phyloP scores from a whole-genome alignment of 2,113 vertebrate species.

The Agapornis roseicollis region DNA sequence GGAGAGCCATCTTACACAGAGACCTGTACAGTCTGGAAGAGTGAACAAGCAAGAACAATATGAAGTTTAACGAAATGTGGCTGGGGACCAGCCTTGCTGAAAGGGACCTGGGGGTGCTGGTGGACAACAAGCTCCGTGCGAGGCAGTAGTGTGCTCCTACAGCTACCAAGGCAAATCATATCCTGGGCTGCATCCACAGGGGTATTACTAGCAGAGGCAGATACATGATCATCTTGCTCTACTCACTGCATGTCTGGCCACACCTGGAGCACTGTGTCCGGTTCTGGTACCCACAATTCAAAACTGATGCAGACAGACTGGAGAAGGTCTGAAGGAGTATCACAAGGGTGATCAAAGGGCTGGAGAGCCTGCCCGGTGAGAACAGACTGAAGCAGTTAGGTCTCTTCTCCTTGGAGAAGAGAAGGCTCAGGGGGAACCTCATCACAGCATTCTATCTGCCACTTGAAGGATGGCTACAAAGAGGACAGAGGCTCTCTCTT shows the following conservation, averaged over 20 bases:
- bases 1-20: background rate
- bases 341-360: background rate
- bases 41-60: background rate
- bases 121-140: background rate
- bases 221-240: background rate
- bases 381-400: background rate
- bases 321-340: background rate
- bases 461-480: background rate
- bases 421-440: background rate
- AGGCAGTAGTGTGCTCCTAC: rapidly evolving
- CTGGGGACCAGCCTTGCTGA: background rate
- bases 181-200: rapidly evolving
- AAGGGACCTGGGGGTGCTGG: background rate
- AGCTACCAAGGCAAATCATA: rapidly evolving
- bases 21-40: background rate
- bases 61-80: background rate
- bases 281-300: background rate
- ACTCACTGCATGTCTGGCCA: rapidly evolving
- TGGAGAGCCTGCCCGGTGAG: background rate
- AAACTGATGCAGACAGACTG: too few relatives aligned
- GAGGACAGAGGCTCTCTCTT: background rate
- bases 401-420: background rate
- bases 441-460: background rate
- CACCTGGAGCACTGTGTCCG: background rate
- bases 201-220: background rate